Conservation (phyloP, 2,797 vertebrate genomes). For the Hippoglossus hippoglossus region DNA sequence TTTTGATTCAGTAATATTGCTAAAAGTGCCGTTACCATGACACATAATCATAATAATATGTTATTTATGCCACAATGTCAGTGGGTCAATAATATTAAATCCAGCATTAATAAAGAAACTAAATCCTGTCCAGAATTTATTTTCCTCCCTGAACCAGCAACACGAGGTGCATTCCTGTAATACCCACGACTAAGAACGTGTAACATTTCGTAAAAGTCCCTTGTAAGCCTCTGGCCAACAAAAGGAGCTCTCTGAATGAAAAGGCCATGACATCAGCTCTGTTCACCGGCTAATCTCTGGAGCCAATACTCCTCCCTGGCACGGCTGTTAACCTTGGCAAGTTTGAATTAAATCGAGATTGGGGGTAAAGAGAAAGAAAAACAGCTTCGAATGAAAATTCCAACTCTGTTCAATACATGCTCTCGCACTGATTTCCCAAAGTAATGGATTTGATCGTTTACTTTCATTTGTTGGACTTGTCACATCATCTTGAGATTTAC, state of each 20-base stretch:
- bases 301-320: slow-evolving; percentile 60
- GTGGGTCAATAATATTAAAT: slow-evolving; percentile 26
- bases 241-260: slow-evolving; percentile 56
- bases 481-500: slow-evolving; percentile 26
- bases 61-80: slow-evolving; percentile 13
- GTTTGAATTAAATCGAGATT: slow-evolving; percentile 61
- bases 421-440: slow-evolving; percentile 22
- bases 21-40: background rate
- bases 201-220: slow-evolving; percentile 58
- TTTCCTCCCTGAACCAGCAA: slow-evolving; percentile 45
- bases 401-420: slow-evolving; percentile 7
- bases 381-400: slow-evolving; percentile 30
- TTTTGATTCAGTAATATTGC: background rate
- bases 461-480: slow-evolving; percentile 38
- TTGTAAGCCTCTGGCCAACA: slow-evolving; percentile 54
- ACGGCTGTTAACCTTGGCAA: slow-evolving; percentile 41
- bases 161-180: slow-evolving; percentile 52
- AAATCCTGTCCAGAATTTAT: slow-evolving; percentile 21
- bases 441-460: slow-evolving; percentile 42
- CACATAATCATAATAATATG: slow-evolving; percentile 4
- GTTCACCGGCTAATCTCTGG: slow-evolving; percentile 65
- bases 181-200: slow-evolving; percentile 53
- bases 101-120: slow-evolving; percentile 26
- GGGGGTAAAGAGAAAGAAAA: slow-evolving; percentile 22
- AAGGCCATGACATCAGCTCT: slow-evolving; percentile 62